These are phyloP conservation scores for Rhagium mordax DNA, from an alignment of 2,888 invertebrate genomes.

Conservation along the genomic window DNA sequence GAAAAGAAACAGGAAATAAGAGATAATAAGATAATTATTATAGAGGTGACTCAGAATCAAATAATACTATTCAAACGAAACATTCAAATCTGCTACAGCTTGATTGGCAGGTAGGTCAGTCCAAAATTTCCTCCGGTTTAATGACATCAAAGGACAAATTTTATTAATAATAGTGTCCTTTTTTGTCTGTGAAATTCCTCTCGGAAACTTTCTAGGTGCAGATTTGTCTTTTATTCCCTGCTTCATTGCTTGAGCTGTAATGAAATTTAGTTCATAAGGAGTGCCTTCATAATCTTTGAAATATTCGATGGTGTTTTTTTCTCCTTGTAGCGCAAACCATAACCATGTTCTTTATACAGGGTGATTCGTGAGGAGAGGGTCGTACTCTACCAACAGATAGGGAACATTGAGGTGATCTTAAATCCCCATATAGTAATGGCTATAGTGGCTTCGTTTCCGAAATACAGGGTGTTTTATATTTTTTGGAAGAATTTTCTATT, in stretches of 20 bases:
- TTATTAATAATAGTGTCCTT: neutral
- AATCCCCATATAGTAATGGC: too few relatives aligned
- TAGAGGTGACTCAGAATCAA: too few relatives aligned
- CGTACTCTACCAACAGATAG: too few relatives aligned
- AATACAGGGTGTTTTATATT: too few relatives aligned
- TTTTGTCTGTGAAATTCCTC: neutral
- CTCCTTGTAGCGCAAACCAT: neutral
- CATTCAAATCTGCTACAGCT: neutral
- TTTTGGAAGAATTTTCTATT: too few relatives aligned
- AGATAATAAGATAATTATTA: too few relatives aligned
- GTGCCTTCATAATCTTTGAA: neutral
- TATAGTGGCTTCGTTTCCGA: too few relatives aligned
- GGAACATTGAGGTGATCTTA: too few relatives aligned
- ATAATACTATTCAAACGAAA: neutral
- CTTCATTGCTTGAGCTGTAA: neutral
- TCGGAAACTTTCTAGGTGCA: neutral
- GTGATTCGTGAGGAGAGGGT: too few relatives aligned
- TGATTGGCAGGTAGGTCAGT: neutral
- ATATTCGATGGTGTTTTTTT: neutral
- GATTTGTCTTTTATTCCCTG: neutral
- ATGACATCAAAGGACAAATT: conserved; percentile 1
- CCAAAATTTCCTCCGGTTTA: neutral
- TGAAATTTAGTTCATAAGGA: neutral
- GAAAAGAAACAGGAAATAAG: too few relatives aligned
- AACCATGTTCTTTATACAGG: neutral